phyloP scores from a whole-genome alignment of 2,888 invertebrate genomes.

The Gymnocheta viridis region DNA sequence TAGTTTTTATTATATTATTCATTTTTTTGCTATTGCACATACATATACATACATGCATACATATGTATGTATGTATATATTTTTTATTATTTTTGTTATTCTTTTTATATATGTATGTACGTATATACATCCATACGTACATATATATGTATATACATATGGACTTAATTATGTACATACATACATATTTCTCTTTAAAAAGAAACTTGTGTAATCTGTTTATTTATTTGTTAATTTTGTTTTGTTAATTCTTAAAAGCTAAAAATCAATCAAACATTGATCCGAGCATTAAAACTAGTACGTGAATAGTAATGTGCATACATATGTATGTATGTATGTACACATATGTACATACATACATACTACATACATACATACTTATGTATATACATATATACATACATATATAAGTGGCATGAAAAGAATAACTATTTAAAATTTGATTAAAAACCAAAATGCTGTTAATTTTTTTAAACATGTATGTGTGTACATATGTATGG shows the following conservation, averaged over 20 bases:
- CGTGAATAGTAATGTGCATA: neutral
- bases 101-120: too few relatives aligned
- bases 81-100: neutral
- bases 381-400: neutral
- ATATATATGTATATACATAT: too few relatives aligned
- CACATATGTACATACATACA: neutral
- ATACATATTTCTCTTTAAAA: neutral
- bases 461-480: neutral
- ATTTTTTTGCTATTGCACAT: neutral
- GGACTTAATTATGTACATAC: too few relatives aligned
- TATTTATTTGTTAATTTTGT: neutral
- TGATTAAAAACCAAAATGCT: too few relatives aligned
- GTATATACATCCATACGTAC: too few relatives aligned
- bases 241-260: neutral
- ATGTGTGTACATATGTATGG: neutral
- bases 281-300: neutral
- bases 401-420: too few relatives aligned
- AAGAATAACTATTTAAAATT: too few relatives aligned
- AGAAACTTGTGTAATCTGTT: neutral
- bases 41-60: neutral
- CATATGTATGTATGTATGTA: neutral
- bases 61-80: neutral
- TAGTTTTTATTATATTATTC: slow-evolving; percentile 11
- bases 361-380: neutral
- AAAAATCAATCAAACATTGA: too few relatives aligned